Conservation (phyloP, 2,888 invertebrate genomes). For the Sceliomorpha sp. region DNA sequence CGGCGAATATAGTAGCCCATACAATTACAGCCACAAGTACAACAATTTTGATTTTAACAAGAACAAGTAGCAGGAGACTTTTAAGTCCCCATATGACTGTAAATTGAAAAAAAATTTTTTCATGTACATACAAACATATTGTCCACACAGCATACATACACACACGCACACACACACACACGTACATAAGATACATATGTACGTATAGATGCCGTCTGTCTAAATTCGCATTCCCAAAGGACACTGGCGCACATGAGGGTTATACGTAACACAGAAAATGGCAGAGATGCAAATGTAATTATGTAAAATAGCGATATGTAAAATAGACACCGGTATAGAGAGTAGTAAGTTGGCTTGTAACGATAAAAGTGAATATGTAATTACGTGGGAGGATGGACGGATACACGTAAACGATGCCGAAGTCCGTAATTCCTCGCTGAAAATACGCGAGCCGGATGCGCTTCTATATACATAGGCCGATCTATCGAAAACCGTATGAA, state of each 20-base stretch:
- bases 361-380: conserved; percentile 66
- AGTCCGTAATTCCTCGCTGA: conserved; percentile 63
- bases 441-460: conserved; percentile 50
- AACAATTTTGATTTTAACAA: conserved; percentile 68
- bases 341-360: conserved; percentile 61
- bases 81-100: conserved; percentile 68
- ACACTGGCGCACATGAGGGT: conserved; percentile 35
- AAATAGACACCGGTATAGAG: conserved; percentile 54
- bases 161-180: too few species aligned
- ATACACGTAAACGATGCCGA: conserved; percentile 66
- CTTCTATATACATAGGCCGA: too few species aligned
- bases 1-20: too few species aligned
- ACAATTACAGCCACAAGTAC: conserved; percentile 62
- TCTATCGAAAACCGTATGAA: too few species aligned
- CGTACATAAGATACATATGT: conserved; percentile 16
- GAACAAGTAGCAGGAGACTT: conserved; percentile 60
- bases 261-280: conserved; percentile 56
- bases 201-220: conserved; percentile 28
- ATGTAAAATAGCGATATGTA: conserved; percentile 64
- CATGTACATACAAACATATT: too few species aligned
- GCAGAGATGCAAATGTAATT: conserved; percentile 65
- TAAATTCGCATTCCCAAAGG: conserved; percentile 52
- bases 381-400: conserved; percentile 65
- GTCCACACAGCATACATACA: too few species aligned
- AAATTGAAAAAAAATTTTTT: conserved; percentile 18